Evolutionary conservation across 1,140 invertebrate genomes (phyloP), one percentile per base, ranked within the genome.

Genomic region (Limonius californicus): DNA sequence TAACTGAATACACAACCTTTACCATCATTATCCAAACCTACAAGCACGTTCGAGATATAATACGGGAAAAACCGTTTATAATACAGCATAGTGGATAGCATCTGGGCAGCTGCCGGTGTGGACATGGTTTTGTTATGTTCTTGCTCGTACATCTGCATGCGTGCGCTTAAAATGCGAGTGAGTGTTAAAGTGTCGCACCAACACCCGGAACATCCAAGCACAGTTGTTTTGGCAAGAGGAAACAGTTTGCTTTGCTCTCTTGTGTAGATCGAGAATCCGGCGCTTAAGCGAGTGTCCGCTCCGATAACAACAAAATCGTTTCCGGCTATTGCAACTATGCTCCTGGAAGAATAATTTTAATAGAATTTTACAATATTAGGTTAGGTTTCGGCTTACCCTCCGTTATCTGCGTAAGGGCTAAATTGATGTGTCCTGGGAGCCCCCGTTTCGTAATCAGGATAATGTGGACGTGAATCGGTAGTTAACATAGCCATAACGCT

Each of bases 11-110:
- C 89, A 71, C 88, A 89, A 1, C 97, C 97, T 75, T 93, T 91
- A n/a, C 95, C 95, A 71, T 91, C 83, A 69, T 82, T 80, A 77
- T 93, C 90, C 14, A 94, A 74, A 0, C 98, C 98, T 65, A 93
- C 96, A 55, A 99, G 78, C 23, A 99, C 87, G 75, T 97, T 98
- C 23, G 91, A 91, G 8, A 98, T 89, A 76, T 99, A 99, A 75
- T 98, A 99, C 0, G 98, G 98, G 77, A 99, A 99, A 77, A 99
- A 99, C 63, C 98, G 84, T 69, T 95, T 94, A 71, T 95, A 91
- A 75, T 99, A 99, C 61, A 99, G 80, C 83, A 97, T 91, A 4
- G 91, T 97, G 0, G 97, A 95, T 1, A 99, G 77, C 88, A 99
- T 91, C 78, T 98, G 95, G 12, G 97, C 93, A 12, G 94, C 84